A percentile compares a stretch with the other conserved stretches of the same genome.
These are phyloP conservation scores for Morone chrysops DNA, from an alignment of 2,113 vertebrate genomes.

Conservation along the genomic window DNA sequence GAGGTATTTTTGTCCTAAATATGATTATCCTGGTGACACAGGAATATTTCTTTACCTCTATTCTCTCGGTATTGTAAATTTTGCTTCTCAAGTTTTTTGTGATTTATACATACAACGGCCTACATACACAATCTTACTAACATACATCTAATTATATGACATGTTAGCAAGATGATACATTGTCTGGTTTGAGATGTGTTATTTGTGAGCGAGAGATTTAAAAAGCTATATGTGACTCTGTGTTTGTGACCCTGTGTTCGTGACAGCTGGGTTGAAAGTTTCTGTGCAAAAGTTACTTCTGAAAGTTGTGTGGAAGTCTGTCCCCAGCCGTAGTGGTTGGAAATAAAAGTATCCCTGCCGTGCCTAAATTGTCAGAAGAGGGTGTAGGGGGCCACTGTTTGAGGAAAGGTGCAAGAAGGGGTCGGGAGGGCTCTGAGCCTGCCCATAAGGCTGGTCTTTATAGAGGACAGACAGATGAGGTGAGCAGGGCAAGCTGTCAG, in stretches of 20 bases:
- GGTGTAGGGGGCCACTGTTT: conserved; percentile 28
- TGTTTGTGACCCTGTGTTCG: not conserved
- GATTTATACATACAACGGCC: not conserved
- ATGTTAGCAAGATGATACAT: not conserved
- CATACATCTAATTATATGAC: no score
- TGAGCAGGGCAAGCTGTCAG: conserved; percentile 79
- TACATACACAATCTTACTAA: no score
- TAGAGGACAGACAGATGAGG: conserved; percentile 79
- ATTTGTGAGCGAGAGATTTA: not conserved
- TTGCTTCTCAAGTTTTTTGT: not conserved
- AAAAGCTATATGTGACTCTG: not conserved
- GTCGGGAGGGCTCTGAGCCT: conserved; percentile 40
- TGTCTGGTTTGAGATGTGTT: not conserved
- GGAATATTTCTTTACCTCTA: not conserved
- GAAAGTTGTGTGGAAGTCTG: not conserved
- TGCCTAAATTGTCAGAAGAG: conserved; percentile 26
- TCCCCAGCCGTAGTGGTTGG: not conserved
- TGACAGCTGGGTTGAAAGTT: not conserved
- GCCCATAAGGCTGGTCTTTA: conserved; percentile 68
- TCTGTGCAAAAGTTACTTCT: not conserved
- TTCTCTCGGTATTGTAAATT: not conserved
- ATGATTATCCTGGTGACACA: conserved; percentile 5
- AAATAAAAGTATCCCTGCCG: conserved; percentile 6
- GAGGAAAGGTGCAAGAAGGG: conserved; percentile 49
- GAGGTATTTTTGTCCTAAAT: not conserved